Base-by-base conservation (phyloP, 2,888 invertebrate species). In the Erebia ligea region DNA sequence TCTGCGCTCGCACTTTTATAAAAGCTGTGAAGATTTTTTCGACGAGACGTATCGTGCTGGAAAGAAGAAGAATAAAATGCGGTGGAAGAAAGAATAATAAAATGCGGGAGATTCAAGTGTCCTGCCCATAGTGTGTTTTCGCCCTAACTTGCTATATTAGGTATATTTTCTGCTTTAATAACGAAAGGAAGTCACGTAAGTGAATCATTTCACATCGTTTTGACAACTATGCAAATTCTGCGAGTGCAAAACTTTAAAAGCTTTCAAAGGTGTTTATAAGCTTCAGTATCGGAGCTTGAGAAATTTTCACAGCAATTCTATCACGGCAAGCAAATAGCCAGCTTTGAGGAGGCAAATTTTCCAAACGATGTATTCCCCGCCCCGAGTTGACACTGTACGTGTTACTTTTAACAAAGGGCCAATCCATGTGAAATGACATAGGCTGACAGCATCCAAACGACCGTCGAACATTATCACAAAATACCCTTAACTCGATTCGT, bases 391-490 rank as follows among this genome's bases (percentile, higher is more conserved):
- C 92, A 90, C 78, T 80, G 84, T 87, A 91, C 92, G 92, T 91
- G 92, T 87, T 89, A 90, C 89, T 88, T 90, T 88, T 92, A 91
- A 91, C 91, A 92, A 92, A 91, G 88, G 90, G 85, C 86, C 91
- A 93, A 92, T 91, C 91, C 91, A 85, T 89, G 86, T 88, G 86
- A 89, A 90, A 92, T 92, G 92, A 93, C 92, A 91, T 86, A 90
- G 92, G 91, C 91, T 90, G 92, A 92, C 92, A 90, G 91, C 84
- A 81, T 86, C 85, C 87, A 85, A 88, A 86, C 86, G 86, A 86
- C 84, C 86, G 85, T 82, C 84, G 86, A 87, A 91, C 92, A 92
- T 92, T 93, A 92, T 92, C 91, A 85, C 89, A 87, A 91, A 92
- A 91, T 91, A 87, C 90, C 91, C 92, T 90, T 90, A 92, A 92